Evolutionary conservation across 2,113 vertebrate genomes (phyloP).

Genomic region (Platycercus adscitus): DNA sequence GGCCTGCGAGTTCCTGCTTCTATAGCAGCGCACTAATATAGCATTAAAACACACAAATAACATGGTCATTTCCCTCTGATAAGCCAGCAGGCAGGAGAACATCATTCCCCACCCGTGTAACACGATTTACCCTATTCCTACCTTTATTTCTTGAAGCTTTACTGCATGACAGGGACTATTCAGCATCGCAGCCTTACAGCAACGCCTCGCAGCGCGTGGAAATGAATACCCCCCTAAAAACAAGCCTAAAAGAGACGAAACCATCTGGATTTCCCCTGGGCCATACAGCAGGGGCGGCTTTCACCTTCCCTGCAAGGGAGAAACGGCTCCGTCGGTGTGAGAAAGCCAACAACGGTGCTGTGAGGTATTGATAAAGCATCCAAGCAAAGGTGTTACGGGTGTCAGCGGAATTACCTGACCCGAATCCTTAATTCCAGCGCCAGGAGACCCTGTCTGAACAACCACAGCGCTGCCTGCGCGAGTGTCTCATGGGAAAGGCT

Average conservation of each 20-base stretch:
- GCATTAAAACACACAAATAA: neutral
- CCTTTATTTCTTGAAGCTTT: neutral
- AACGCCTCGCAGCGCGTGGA: fast-evolving
- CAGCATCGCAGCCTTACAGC: neutral
- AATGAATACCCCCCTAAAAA: neutral
- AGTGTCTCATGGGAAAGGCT: neutral
- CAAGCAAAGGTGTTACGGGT: neutral
- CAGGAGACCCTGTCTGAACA: neutral
- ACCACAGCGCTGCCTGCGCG: neutral
- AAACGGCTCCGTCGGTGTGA: neutral
- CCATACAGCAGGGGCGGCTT: neutral
- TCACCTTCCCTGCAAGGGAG: neutral
- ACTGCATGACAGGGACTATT: neutral
- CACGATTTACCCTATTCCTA: neutral
- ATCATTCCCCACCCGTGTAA: neutral
- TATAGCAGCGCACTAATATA: neutral
- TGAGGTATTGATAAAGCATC: neutral
- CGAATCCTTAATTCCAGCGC: neutral
- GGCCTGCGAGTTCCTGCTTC: constrained; percentile 1
- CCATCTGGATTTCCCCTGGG: neutral
- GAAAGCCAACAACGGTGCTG: neutral
- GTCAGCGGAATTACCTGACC: neutral
- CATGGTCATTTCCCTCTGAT: neutral
- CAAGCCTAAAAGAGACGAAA: neutral
- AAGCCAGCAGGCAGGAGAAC: neutral